These are phyloP conservation scores for Erannis defoliaria DNA, from an alignment of 2,888 invertebrate genomes.

Conservation along the genomic window DNA sequence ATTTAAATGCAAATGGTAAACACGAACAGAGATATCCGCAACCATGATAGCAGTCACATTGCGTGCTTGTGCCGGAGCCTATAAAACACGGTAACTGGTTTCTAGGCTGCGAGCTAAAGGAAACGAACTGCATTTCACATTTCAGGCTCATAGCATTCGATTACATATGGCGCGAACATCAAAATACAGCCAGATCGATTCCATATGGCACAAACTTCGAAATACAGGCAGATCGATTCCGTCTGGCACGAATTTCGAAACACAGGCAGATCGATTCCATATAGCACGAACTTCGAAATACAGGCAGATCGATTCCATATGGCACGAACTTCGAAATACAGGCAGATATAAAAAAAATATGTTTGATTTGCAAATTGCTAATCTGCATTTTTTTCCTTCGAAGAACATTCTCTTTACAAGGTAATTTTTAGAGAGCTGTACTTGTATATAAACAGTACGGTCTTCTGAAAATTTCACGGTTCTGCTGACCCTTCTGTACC, in stretches of 20 bases:
- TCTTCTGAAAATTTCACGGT: slow-evolving; percentile 19
- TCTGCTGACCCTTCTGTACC: slow-evolving; percentile 25
- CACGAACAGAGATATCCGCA: slow-evolving; percentile 28
- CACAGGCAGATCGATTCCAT: too few relatives aligned
- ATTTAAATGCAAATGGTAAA: slow-evolving; percentile 26
- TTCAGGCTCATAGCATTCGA: slow-evolving; percentile 47
- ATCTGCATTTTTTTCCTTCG: neutral
- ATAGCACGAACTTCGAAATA: too few relatives aligned
- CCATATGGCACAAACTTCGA: too few relatives aligned
- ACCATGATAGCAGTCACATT: slow-evolving; percentile 31
- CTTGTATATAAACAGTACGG: slow-evolving; percentile 18
- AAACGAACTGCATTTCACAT: slow-evolving; percentile 48
- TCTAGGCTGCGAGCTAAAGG: slow-evolving; percentile 33
- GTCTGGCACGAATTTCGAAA: too few relatives aligned
- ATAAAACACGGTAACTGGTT: slow-evolving; percentile 34
- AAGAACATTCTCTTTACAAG: too few relatives aligned
- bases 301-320: too few relatives aligned
- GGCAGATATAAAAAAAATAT: too few relatives aligned
- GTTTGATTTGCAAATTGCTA: too few relatives aligned
- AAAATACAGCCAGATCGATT: too few relatives aligned
- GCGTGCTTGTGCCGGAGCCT: slow-evolving; percentile 29
- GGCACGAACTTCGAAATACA: too few relatives aligned
- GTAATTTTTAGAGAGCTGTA: too few relatives aligned
- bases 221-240: too few relatives aligned
- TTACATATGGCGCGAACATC: slow-evolving; percentile 35